Evolutionary conservation across 2,888 invertebrate species (phyloP).

Genomic region (Pharmacophagus antenor): DNA sequence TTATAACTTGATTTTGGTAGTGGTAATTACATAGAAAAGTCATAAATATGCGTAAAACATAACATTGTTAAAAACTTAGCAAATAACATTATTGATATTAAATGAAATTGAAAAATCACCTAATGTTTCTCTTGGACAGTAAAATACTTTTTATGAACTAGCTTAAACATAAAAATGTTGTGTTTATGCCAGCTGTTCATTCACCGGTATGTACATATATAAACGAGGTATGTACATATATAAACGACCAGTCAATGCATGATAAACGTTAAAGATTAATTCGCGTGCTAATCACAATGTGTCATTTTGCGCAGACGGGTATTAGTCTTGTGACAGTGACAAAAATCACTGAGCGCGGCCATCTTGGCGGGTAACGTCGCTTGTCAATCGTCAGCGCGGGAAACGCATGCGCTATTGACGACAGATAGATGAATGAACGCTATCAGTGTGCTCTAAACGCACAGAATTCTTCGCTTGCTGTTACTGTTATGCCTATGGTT

Average conservation of each 20-base stretch:
- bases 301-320: slow-evolving; percentile 27
- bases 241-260: slow-evolving; percentile 14
- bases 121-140: too few species aligned
- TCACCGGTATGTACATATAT: too few species aligned
- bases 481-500: slow-evolving; percentile 17
- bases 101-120: too few species aligned
- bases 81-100: too few species aligned
- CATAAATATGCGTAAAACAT: too few species aligned
- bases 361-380: slow-evolving; percentile 24
- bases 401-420: slow-evolving; percentile 41
- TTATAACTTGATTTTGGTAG: too few species aligned
- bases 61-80: too few species aligned
- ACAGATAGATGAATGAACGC: slow-evolving; percentile 65
- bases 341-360: slow-evolving; percentile 24
- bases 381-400: slow-evolving; percentile 33
- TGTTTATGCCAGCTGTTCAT: slow-evolving; percentile 1
- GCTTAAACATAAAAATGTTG: neutral
- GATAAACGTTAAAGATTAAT: slow-evolving; percentile 26
- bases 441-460: slow-evolving; percentile 21
- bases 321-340: slow-evolving; percentile 30
- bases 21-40: too few species aligned
- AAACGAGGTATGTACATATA: neutral
- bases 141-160: too few species aligned
- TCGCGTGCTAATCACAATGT: slow-evolving; percentile 27
- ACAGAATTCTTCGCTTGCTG: slow-evolving; percentile 15